A percentile compares a stretch with the other conserved stretches of the same genome.
Conservation (phyloP, 2,113 vertebrate species). For the Axis porcinus region DNA sequence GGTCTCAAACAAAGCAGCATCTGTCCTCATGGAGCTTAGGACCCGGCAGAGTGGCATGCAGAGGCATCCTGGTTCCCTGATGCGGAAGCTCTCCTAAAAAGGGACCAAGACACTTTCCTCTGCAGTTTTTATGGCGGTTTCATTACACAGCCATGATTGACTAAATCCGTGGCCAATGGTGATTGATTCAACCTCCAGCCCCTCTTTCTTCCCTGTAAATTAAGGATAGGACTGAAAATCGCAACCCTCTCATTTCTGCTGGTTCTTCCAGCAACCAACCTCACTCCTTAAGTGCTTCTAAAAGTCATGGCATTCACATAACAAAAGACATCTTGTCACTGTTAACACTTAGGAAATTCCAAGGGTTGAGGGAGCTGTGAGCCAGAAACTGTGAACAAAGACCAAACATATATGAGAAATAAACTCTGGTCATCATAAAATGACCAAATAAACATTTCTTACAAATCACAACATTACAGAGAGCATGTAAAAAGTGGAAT, state of each 20-base stretch:
- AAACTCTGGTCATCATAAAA: not conserved
- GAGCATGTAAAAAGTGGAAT: not conserved
- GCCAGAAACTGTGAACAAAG: not conserved
- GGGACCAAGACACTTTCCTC: not conserved
- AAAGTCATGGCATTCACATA: not conserved
- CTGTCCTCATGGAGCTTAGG: not conserved
- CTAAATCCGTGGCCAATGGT: not conserved
- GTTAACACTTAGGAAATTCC: not conserved
- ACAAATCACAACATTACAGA: not conserved
- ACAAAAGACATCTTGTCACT: not conserved
- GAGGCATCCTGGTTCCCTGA: not conserved
- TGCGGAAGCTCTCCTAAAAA: not conserved
- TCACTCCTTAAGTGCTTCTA: not conserved
- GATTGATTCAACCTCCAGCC: not conserved
- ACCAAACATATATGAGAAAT: not conserved
- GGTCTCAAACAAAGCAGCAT: not conserved
- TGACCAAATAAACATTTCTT: not conserved
- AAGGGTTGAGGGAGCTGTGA: not conserved
- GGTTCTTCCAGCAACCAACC: not conserved
- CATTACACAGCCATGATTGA: not conserved
- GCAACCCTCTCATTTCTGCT: not conserved
- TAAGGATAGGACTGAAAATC: not conserved
- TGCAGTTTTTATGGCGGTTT: not conserved
- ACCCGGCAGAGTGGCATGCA: rapidly evolving
- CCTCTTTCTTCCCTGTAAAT: not conserved